Evolutionary conservation across 2,888 invertebrate genomes (phyloP), one percentile per base, ranked within the genome.

Genomic region (Diaphora mendica): DNA sequence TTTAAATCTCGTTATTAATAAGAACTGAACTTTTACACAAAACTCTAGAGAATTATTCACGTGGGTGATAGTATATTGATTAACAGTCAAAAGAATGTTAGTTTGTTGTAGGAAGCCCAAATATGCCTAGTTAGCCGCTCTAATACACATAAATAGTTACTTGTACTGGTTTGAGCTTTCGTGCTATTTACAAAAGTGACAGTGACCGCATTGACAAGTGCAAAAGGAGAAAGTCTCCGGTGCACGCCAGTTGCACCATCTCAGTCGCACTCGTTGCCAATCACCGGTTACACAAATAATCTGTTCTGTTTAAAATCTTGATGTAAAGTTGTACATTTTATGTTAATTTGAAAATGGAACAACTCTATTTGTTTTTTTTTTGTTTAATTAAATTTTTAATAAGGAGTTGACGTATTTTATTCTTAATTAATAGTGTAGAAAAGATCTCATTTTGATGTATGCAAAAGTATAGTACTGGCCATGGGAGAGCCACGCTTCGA

Each of bases 171-270:
- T 69, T 30, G 66, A 80, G 72, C 76, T 80, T 68, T 80, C 68
- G 70, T 76, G 35, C 70, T 80, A 82, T 78, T 85, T 73, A 78
- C 70, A 86, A 76, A 87, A 87, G 87, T 87, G 88, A 87, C 89
- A 89, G 87, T 90, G 88, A 84, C 89, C 86, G 88, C 85, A 79
- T 82, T 87, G 86, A 88, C 87, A 88, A 87, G 87, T 90, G 86
- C 87, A 87, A 77, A 72, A 83, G 78, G 77, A 79, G 86, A 84
- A 84, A 84, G 71, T 64, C 64, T 74, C 68, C 65, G 55, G 79
- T 78, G 76, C 81, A 67, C 51, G 71, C 73, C 65, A 67, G 76
- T 78, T 85, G 75, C 78, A 77, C 81, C 81, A 83, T 78, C 82
- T 81, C 83, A 39, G 68, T 81, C 78, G 68, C 80, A 81, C 76